These are phyloP conservation scores for Tachystola acroxantha DNA, from an alignment of 2,888 invertebrate species.

Conservation along the genomic window DNA sequence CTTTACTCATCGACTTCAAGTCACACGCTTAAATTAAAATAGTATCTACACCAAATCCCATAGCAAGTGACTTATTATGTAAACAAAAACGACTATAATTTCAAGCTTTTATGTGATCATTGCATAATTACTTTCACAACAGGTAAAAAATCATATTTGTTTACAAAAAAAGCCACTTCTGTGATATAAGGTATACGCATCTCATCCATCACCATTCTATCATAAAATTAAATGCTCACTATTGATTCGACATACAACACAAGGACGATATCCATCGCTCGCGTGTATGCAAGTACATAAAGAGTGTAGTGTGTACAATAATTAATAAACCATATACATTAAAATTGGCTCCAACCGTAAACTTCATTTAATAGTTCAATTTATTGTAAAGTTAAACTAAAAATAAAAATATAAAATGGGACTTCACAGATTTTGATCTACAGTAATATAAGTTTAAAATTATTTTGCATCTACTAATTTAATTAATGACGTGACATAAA, in stretches of 20 bases:
- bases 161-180: too few relatives aligned
- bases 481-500: constrained; percentile 13
- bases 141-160: too few relatives aligned
- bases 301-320: too few relatives aligned
- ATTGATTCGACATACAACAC: constrained; percentile 20
- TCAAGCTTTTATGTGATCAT: too few relatives aligned
- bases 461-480: constrained; percentile 10
- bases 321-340: constrained; percentile 15
- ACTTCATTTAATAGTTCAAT: constrained; percentile 22
- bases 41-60: too few relatives aligned
- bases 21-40: constrained; percentile 24
- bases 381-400: constrained; percentile 38
- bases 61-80: too few relatives aligned
- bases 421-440: constrained; percentile 45
- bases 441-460: constrained; percentile 20
- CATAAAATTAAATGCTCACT: constrained; percentile 62
- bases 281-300: too few relatives aligned
- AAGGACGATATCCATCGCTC: not conserved
- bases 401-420: constrained; percentile 36
- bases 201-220: constrained; percentile 41
- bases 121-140: too few relatives aligned
- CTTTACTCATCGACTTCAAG: constrained; percentile 29
- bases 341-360: constrained; percentile 32
- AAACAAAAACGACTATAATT: too few relatives aligned
- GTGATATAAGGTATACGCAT: too few relatives aligned